Evolutionary conservation across 2,888 invertebrate genomes (phyloP).

Genomic region (Thelaira solivaga): DNA sequence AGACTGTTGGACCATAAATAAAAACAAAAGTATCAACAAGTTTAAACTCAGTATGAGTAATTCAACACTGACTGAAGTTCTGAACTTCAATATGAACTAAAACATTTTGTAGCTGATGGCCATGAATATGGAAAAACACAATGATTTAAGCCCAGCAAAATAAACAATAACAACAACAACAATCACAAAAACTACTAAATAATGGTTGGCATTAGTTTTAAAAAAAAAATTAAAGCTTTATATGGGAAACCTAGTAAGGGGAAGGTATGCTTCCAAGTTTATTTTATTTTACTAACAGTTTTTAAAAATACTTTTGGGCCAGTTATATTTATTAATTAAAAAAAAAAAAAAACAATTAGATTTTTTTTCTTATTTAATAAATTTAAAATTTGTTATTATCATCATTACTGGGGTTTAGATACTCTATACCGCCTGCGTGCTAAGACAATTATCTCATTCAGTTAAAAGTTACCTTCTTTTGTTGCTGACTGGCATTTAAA

Average conservation of each 20-base stretch:
- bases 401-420: too few species aligned
- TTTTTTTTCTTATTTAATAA: too few species aligned
- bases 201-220: background rate
- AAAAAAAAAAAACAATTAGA: too few species aligned
- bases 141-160: constrained; percentile 42
- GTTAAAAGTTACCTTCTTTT: too few species aligned
- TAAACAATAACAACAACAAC: constrained; percentile 27
- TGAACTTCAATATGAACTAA: constrained; percentile 37
- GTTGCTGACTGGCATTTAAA: too few species aligned
- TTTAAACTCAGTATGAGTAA: constrained; percentile 47
- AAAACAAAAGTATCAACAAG: background rate
- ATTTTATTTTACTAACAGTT: too few species aligned
- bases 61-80: constrained; percentile 6
- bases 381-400: too few species aligned
- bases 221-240: background rate
- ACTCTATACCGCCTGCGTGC: too few species aligned
- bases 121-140: constrained; percentile 48
- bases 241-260: background rate
- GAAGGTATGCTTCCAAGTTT: constrained; percentile 29
- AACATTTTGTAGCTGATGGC: constrained; percentile 49
- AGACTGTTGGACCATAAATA: background rate
- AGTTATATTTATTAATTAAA: too few species aligned
- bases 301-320: too few species aligned
- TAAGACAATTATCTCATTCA: too few species aligned
- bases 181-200: too few species aligned